Conservation (phyloP, 2,797 vertebrate genomes). For the Oreochromis grahami region DNA sequence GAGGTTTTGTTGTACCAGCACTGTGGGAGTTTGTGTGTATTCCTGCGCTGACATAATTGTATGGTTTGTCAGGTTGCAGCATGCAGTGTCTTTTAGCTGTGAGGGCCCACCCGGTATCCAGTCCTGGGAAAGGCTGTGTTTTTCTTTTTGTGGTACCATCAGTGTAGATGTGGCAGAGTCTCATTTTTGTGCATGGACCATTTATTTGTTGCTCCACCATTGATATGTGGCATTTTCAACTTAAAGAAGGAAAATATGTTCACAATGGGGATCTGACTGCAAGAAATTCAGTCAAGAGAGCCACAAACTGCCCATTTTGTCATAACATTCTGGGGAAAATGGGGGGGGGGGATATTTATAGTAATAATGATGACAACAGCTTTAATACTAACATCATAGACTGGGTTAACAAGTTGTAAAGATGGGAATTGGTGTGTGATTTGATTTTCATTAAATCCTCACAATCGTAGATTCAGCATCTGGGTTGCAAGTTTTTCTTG, state of each 20-base stretch:
- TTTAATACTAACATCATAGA: not conserved
- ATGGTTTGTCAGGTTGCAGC: conserved; percentile 51
- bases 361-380: too few relatives aligned
- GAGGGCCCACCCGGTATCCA: not conserved
- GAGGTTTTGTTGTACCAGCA: conserved; percentile 9
- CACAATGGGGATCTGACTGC: not conserved
- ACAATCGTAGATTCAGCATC: not conserved
- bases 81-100: conserved; percentile 15
- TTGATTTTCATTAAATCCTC: not conserved
- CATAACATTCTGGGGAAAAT: too few relatives aligned
- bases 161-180: not conserved
- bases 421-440: not conserved
- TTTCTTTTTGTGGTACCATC: not conserved
- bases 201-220: not conserved
- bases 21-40: not conserved
- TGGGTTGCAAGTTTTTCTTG: not conserved
- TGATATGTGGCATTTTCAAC: not conserved
- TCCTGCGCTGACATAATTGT: conserved; percentile 14
- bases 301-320: too few relatives aligned
- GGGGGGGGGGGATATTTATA: too few relatives aligned
- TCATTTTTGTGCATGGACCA: not conserved
- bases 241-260: not conserved
- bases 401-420: not conserved
- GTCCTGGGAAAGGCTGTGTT: not conserved
- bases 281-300: not conserved